Evolutionary conservation across 2,113 vertebrate genomes (phyloP).

Genomic region (Odontesthes bonariensis): DNA sequence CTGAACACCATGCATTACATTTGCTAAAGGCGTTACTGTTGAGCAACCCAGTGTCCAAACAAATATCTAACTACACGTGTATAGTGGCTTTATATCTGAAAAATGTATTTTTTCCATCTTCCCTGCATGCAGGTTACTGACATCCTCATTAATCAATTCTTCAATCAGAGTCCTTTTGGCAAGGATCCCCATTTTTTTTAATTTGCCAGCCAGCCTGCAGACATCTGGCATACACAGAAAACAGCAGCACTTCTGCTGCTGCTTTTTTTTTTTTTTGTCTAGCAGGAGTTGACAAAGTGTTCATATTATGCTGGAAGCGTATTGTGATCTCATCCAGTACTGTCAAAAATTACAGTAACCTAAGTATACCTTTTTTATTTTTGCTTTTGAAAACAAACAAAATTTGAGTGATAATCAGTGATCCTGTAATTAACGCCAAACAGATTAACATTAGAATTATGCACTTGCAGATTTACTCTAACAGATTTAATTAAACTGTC

Average conservation of each 20-base stretch:
- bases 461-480: no score
- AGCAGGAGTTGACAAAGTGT: slow-evolving; percentile 8
- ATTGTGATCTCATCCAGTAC: slow-evolving; percentile 12
- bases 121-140: neutral
- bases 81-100: no score
- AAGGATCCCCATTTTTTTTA: neutral
- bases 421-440: no score
- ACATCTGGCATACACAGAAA: slow-evolving; percentile 21
- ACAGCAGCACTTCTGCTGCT: slow-evolving; percentile 5
- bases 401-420: no score
- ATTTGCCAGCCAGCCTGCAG: slow-evolving; percentile 22
- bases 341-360: neutral
- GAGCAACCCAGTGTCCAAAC: no score
- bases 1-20: no score
- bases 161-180: neutral
- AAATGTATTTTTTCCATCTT: neutral
- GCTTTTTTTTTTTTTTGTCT: slow-evolving; percentile 18
- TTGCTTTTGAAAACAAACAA: no score
- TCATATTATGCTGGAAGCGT: neutral
- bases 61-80: no score
- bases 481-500: no score
- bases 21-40: no score
- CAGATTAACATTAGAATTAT: no score
- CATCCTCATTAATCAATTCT: neutral
- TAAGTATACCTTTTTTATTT: no score